phyloP scores from a whole-genome alignment of 2,113 vertebrate species.

The Corydoras maculifer region DNA sequence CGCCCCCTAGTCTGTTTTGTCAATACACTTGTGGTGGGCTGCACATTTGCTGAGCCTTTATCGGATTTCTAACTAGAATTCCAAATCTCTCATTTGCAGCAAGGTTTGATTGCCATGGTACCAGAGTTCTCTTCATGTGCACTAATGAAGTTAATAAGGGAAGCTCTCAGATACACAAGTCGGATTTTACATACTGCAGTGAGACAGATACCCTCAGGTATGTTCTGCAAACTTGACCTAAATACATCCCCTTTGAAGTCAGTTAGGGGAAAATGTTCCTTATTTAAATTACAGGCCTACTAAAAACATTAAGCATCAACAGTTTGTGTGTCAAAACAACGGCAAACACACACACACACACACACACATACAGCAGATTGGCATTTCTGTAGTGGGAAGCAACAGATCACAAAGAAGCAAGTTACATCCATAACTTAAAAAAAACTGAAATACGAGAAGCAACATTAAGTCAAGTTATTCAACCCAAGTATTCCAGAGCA shows the following conservation, averaged over 20 bases:
- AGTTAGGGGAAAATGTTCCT: background rate
- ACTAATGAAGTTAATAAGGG: background rate
- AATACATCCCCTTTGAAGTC: constrained; percentile 8
- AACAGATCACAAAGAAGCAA: too few species aligned
- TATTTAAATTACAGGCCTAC: background rate
- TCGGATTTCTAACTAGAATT: background rate
- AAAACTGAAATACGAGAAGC: too few species aligned
- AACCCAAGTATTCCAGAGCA: too few species aligned
- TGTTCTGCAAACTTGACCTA: constrained; percentile 24
- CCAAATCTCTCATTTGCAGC: background rate
- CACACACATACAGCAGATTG: too few species aligned
- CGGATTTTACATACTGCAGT: constrained; percentile 5
- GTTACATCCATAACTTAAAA: too few species aligned
- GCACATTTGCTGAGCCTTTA: background rate
- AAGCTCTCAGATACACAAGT: background rate
- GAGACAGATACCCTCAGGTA: background rate
- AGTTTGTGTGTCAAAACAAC: background rate
- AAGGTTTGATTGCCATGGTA: background rate
- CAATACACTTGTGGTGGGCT: background rate
- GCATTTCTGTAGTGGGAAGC: too few species aligned
- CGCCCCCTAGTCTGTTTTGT: background rate
- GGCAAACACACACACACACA: too few species aligned
- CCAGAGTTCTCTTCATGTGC: background rate
- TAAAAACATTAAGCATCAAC: constrained; percentile 3
- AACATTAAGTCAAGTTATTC: too few species aligned